Conservation (phyloP, 1,140 invertebrate genomes). For the Sipha flava region DNA sequence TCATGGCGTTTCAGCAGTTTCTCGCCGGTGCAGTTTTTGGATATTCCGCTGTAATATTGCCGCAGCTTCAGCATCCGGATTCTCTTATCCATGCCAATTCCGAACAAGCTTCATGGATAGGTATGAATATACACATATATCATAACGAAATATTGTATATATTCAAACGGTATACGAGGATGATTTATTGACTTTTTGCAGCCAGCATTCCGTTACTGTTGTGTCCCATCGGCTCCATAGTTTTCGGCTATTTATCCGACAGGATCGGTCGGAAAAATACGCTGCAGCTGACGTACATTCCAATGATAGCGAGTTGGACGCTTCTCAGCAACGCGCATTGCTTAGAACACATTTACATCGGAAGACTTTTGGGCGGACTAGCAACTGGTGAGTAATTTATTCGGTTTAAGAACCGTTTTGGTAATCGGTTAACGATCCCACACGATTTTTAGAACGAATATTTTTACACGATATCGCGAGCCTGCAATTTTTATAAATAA, state of each 20-base stretch:
- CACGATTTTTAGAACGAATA: no score
- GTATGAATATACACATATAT: no score
- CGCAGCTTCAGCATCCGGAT: background rate
- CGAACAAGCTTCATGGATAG: constrained; percentile 29
- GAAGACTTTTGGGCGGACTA: constrained; percentile 48
- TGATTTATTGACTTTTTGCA: constrained; percentile 40
- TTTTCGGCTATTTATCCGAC: constrained; percentile 53
- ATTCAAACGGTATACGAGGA: no score
- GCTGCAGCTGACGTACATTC: constrained; percentile 48
- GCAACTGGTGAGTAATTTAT: constrained; percentile 37
- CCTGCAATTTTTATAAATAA: no score
- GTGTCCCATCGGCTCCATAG: constrained; percentile 48
- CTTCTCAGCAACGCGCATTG: constrained; percentile 48
- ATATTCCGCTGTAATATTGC: background rate
- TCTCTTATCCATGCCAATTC: background rate
- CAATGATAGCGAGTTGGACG: constrained; percentile 47
- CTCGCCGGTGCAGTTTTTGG: constrained; percentile 11
- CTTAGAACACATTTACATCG: constrained; percentile 44
- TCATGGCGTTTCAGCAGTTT: constrained; percentile 8
- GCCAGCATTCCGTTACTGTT: constrained; percentile 52
- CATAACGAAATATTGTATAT: no score
- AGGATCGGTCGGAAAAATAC: constrained; percentile 53
- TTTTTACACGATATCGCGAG: no score
- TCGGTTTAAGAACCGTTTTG: no score
- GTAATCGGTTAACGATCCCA: no score